Base-by-base conservation (phyloP, 2,113 vertebrate species). In the Catharus minimus region DNA sequence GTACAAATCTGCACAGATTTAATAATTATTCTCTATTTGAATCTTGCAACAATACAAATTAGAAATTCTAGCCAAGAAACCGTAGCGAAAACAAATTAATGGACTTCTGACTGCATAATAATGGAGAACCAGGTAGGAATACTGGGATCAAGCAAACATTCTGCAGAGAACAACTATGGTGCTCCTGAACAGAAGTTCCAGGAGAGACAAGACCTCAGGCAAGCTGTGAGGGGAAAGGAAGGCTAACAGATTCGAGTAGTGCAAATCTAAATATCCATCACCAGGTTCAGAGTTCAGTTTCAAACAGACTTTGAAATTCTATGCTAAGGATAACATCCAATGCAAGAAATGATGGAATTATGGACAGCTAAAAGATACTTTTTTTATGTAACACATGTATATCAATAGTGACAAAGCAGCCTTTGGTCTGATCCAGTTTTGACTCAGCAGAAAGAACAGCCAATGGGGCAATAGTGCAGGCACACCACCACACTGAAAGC, bases 211-310 rank as follows among this genome's bases (percentile, higher is more conserved):
- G 7, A 82, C 23, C 49, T 67, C n/a, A 71, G 22, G 36, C 7
- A 82, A 78, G 38, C 49, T 68, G 56, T 1, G 1, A 75, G 65
- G 92, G 19, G 66, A 77, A 90, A 77, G 28, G 32, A 86, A 68
- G 49, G 32, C 28, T 33, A 80, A 56, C 9, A 83, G 44, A 57
- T 65, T 71, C 0, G 0, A 82, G 36, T 3, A 41, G 36, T 0
- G 26, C 12, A 11, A 81, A 71, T 41, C 24, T 61, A 66, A 86
- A 67, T 81, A 52, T 32, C 30, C 47, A 85, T 38, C 64, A 91
- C 39, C 67, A 58, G n/a, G 56, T 81, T 52, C 2, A 0, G 39
- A 88, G 56, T 15, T 76, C 58, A 68, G 14, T 41, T 76, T 80
- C 56, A 87, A 68, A 65, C 1, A 57, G 61, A 72, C 13, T 78